These are phyloP conservation scores for Brachystomella parvula DNA, from an alignment of 1,140 invertebrate genomes.

Conservation along the genomic window DNA sequence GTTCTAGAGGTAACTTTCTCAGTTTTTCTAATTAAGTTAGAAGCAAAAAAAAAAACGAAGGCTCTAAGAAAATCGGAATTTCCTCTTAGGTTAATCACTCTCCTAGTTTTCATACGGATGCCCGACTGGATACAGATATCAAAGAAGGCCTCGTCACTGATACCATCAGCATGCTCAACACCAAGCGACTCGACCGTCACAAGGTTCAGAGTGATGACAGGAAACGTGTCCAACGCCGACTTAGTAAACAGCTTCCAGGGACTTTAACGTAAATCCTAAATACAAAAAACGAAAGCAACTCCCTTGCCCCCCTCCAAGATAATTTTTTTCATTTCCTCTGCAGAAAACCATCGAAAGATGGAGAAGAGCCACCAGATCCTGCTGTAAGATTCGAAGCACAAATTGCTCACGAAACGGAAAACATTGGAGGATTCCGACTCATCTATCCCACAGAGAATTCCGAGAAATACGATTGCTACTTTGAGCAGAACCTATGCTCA, in stretches of 20 bases:
- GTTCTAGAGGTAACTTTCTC: slow-evolving; percentile 62
- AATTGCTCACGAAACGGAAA: slow-evolving; percentile 24
- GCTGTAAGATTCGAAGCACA: slow-evolving; percentile 17
- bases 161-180: slow-evolving; percentile 73
- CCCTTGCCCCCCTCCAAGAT: not conserved
- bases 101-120: slow-evolving; percentile 81
- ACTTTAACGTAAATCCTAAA: not conserved
- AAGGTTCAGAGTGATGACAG: slow-evolving; percentile 56
- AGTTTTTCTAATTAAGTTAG: not conserved
- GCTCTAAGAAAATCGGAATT: slow-evolving; percentile 2
- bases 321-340: slow-evolving; percentile 26
- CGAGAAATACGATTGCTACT: slow-evolving; percentile 60
- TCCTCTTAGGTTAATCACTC: slow-evolving; percentile 81
- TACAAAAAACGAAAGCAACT: not conserved
- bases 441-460: slow-evolving; percentile 47
- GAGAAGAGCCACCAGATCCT: slow-evolving; percentile 1
- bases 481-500: slow-evolving; percentile 61
- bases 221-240: slow-evolving; percentile 44
- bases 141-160: slow-evolving; percentile 73
- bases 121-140: slow-evolving; percentile 69
- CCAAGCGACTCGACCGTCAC: slow-evolving; percentile 66
- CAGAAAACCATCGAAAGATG: slow-evolving; percentile 66
- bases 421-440: slow-evolving; percentile 60
- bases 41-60: slow-evolving; percentile 5
- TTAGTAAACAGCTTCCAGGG: slow-evolving; percentile 29